Evolutionary conservation across 2,888 invertebrate species (phyloP).

Genomic region (Oscheius onirici): DNA sequence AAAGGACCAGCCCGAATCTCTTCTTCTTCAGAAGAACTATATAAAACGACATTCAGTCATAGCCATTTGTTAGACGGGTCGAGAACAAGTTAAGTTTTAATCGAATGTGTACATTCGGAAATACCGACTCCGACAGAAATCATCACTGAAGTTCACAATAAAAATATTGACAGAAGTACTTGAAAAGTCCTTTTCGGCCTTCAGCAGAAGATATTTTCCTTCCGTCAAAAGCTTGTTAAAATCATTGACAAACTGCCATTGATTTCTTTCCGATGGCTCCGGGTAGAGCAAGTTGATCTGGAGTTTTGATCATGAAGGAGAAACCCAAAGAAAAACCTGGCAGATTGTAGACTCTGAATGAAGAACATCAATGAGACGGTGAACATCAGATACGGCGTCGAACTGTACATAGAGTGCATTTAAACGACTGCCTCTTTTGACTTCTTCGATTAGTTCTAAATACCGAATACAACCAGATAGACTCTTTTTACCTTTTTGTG

Average conservation of each 20-base stretch:
- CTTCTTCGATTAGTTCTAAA: too few relatives aligned
- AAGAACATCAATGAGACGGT: not conserved
- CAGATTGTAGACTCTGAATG: not conserved
- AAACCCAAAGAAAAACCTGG: not conserved
- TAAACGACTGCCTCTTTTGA: too few relatives aligned
- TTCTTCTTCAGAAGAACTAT: slow-evolving; percentile 24
- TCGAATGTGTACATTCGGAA: slow-evolving; percentile 42
- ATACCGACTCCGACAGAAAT: slow-evolving; percentile 40
- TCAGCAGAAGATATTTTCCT: slow-evolving; percentile 38
- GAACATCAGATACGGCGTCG: not conserved
- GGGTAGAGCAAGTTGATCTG: slow-evolving; percentile 27
- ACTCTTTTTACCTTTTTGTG: not conserved
- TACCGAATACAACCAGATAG: too few relatives aligned
- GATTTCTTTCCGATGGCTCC: not conserved
- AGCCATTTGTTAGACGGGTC: slow-evolving; percentile 32
- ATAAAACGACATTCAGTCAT: slow-evolving; percentile 28
- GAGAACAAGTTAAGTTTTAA: not conserved
- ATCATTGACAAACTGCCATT: slow-evolving; percentile 23
- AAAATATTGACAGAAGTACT: slow-evolving; percentile 41
- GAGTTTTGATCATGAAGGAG: not conserved
- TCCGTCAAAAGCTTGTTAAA: slow-evolving; percentile 32
- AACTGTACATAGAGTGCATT: not conserved
- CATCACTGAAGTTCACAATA: slow-evolving; percentile 37
- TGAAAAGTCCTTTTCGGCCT: slow-evolving; percentile 40
- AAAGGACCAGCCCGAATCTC: slow-evolving; percentile 28